These are phyloP conservation scores for Saturnia japonica DNA, from an alignment of 2,888 invertebrate species.

Conservation along the genomic window DNA sequence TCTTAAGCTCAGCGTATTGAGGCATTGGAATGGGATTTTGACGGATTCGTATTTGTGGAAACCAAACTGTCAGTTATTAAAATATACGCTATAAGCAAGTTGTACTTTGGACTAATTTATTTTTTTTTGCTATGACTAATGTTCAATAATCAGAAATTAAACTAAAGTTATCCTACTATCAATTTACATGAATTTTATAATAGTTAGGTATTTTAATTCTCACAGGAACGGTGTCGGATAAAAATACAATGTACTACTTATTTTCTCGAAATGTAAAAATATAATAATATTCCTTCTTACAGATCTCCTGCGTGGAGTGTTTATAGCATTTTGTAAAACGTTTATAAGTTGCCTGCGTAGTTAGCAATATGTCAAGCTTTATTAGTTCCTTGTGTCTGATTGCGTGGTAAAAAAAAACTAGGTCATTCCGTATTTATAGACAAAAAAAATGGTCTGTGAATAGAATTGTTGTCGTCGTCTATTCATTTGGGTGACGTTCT, in stretches of 20 bases:
- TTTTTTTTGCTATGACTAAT: too few species aligned
- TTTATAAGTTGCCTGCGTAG: constrained; percentile 20
- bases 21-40: too few species aligned
- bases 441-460: constrained; percentile 28
- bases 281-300: not conserved
- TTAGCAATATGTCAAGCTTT: constrained; percentile 13
- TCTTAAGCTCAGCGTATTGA: not conserved
- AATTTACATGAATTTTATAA: too few species aligned
- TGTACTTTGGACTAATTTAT: too few species aligned
- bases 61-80: too few species aligned
- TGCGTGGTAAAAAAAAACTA: constrained; percentile 29
- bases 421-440: constrained; percentile 35
- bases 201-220: too few species aligned
- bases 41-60: too few species aligned
- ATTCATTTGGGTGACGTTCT: constrained; percentile 5
- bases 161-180: too few species aligned
- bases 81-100: too few species aligned
- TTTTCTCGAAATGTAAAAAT: not conserved
- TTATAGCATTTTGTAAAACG: constrained; percentile 8
- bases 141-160: too few species aligned
- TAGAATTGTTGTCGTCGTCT: constrained; percentile 17
- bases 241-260: not conserved
- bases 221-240: too few species aligned
- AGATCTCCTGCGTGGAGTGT: not conserved
- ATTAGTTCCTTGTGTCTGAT: constrained; percentile 18